These are phyloP conservation scores for Zosterops borbonicus DNA, from an alignment of 2,113 vertebrate genomes.

Conservation along the genomic window DNA sequence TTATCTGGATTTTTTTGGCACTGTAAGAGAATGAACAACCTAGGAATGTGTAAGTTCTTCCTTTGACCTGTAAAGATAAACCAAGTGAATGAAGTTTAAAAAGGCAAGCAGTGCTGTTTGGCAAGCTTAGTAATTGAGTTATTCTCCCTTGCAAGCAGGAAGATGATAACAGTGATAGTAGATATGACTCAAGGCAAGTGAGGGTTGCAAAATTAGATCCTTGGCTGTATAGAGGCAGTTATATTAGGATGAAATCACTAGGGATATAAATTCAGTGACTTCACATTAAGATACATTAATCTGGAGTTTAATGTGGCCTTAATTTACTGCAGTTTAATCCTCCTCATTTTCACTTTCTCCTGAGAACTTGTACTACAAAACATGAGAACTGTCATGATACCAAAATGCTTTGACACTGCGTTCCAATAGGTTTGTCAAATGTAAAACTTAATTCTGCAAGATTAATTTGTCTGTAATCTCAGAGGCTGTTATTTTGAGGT, in stretches of 20 bases:
- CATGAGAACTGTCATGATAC: neutral
- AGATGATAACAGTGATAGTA: neutral
- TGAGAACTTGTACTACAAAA: neutral
- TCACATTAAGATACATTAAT: slow-evolving; percentile 18
- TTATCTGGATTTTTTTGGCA: neutral
- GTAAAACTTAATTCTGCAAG: neutral
- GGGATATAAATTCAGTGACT: neutral
- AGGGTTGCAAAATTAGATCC: neutral
- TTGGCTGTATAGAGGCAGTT: neutral
- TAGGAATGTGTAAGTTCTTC: neutral
- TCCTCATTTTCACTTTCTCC: slow-evolving; percentile 15
- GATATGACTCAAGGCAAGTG: neutral
- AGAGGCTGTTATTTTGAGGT: neutral
- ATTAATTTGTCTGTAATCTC: neutral
- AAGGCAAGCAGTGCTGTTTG: neutral
- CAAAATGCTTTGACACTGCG: neutral
- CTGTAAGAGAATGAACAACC: neutral
- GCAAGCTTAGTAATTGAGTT: neutral
- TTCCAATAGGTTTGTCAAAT: slow-evolving; percentile 12
- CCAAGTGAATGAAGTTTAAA: neutral
- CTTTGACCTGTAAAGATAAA: neutral
- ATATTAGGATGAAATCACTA: neutral
- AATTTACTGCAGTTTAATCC: slow-evolving; percentile 31
- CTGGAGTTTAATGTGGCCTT: neutral
- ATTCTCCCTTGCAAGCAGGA: neutral